phyloP scores from a whole-genome alignment of 1,140 invertebrate genomes.

The Acromyrmex charruanus region DNA sequence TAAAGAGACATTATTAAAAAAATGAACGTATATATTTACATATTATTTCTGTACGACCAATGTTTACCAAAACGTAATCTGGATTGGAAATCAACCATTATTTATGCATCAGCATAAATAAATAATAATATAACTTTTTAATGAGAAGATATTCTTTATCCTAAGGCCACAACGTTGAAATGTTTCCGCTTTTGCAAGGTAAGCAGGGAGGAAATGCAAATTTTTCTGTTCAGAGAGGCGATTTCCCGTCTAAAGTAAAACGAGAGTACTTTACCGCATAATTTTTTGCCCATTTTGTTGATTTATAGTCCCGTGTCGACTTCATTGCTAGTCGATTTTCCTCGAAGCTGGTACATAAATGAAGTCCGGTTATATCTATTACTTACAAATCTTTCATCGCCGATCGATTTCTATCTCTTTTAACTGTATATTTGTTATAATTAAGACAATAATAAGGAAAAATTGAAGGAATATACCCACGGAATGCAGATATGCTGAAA shows the following conservation, averaged over 20 bases:
- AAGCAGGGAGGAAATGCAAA: conserved; percentile 56
- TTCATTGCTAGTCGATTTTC: conserved; percentile 54
- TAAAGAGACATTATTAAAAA: background rate
- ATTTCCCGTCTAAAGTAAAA: conserved; percentile 38
- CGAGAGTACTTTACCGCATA: conserved; percentile 54
- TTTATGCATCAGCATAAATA: conserved; percentile 25
- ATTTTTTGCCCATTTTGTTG: conserved; percentile 58
- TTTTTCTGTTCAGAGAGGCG: conserved; percentile 47
- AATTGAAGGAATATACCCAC: background rate
- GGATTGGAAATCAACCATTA: background rate
- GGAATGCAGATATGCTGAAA: background rate
- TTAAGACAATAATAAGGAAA: conserved; percentile 3
- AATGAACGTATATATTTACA: conserved; percentile 3
- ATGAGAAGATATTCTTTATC: conserved; percentile 24
- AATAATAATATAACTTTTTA: conserved; percentile 1
- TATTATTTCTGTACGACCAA: background rate
- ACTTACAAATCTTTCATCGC: conserved; percentile 43
- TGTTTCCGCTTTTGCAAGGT: conserved; percentile 45
- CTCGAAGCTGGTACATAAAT: conserved; percentile 47
- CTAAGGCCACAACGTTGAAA: conserved; percentile 9
- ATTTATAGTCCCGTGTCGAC: conserved; percentile 47
- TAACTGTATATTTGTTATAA: conserved; percentile 17
- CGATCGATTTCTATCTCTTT: conserved; percentile 6
- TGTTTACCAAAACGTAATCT: background rate
- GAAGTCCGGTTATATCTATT: conserved; percentile 32